Percentiles rank a stretch among this genome's conserved stretches.
Evolutionary conservation across 2,888 invertebrate genomes (phyloP).

Genomic region (Lasioglossum morio): DNA sequence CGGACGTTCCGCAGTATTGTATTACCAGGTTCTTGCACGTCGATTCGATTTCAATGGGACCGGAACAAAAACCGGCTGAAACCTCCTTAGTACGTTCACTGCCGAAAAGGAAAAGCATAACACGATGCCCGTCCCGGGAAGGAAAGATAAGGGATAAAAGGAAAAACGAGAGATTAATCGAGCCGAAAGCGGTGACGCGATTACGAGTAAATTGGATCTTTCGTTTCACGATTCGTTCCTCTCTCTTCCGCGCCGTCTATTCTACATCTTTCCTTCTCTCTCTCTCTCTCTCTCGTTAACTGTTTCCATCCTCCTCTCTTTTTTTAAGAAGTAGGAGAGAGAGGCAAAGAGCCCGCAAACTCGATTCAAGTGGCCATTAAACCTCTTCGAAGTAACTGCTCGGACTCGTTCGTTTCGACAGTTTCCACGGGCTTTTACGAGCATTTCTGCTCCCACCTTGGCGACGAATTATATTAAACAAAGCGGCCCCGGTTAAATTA

Average conservation of each 20-base stretch:
- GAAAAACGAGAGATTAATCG: slow-evolving; percentile 70
- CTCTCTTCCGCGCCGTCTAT: slow-evolving; percentile 1
- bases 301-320: neutral
- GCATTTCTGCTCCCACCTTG: slow-evolving; percentile 23
- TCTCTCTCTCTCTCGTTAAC: neutral
- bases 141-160: slow-evolving; percentile 54
- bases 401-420: slow-evolving; percentile 66
- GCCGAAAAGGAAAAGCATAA: slow-evolving; percentile 54
- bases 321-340: slow-evolving; percentile 32
- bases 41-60: slow-evolving; percentile 39
- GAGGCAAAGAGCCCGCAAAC: slow-evolving; percentile 66
- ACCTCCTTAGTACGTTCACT: slow-evolving; percentile 36
- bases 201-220: slow-evolving; percentile 74
- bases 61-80: slow-evolving; percentile 19
- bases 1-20: slow-evolving; percentile 5
- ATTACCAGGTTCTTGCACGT: neutral
- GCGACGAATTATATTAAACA: slow-evolving; percentile 58
- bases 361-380: slow-evolving; percentile 75
- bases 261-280: neutral
- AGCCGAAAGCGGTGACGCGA: slow-evolving; percentile 72
- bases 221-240: slow-evolving; percentile 58
- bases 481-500: slow-evolving; percentile 25
- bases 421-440: slow-evolving; percentile 59
- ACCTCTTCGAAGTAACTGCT: slow-evolving; percentile 67
- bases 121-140: slow-evolving; percentile 40